Evolutionary conservation across 1,140 invertebrate genomes (phyloP).

Genomic region (Dicyema japonicum): DNA sequence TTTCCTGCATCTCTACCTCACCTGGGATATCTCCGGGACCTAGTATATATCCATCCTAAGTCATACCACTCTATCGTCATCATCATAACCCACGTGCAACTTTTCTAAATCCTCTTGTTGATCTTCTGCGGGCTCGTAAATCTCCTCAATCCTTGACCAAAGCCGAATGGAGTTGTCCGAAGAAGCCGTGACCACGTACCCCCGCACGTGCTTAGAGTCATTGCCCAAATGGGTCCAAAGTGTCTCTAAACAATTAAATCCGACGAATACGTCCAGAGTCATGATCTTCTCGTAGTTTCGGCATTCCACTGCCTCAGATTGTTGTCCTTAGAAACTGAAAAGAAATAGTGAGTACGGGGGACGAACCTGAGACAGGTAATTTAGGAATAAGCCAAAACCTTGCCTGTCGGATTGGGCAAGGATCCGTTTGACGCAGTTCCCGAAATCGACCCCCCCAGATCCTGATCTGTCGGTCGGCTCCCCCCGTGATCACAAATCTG

Average conservation of each 20-base stretch:
- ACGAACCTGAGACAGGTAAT: slow-evolving; percentile 55
- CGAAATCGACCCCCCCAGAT: slow-evolving; percentile 95
- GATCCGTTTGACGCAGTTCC: slow-evolving; percentile 38
- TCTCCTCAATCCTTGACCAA: slow-evolving; percentile 53
- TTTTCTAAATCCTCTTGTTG: too few species aligned
- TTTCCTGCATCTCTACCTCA: slow-evolving; percentile 44
- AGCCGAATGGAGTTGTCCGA: slow-evolving; percentile 54
- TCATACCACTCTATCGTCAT: too few species aligned
- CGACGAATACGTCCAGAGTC: neutral
- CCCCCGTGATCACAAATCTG: slow-evolving; percentile 55
- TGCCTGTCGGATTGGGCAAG: slow-evolving; percentile 50
- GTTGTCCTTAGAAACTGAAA: slow-evolving; percentile 61
- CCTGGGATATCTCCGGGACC: slow-evolving; percentile 25
- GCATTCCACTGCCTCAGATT: slow-evolving; percentile 80
- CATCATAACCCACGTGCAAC: too few species aligned
- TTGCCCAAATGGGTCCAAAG: slow-evolving; percentile 34
- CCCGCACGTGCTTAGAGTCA: slow-evolving; percentile 42
- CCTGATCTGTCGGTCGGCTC: slow-evolving; percentile 68
- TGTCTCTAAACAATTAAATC: slow-evolving; percentile 10
- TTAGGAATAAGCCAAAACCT: slow-evolving; percentile 19
- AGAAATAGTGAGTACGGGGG: slow-evolving; percentile 59
- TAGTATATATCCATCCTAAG: slow-evolving; percentile 8
- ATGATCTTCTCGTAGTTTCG: slow-evolving; percentile 39
- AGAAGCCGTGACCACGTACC: slow-evolving; percentile 42
- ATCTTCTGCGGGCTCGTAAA: too few species aligned